Evolutionary conservation across 2,113 vertebrate genomes (phyloP).

Genomic region (Calidris pygmaea): DNA sequence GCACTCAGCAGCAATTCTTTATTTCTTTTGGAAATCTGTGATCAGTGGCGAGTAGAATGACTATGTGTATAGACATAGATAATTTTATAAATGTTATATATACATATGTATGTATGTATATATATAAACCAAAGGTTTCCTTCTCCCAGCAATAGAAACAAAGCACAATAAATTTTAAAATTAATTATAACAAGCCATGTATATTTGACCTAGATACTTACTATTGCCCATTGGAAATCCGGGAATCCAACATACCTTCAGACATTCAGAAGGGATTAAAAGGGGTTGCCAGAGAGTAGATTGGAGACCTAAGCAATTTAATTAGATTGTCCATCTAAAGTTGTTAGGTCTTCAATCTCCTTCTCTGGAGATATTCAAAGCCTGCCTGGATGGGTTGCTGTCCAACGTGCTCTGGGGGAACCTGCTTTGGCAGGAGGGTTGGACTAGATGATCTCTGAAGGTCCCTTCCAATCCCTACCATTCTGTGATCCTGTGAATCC

Average conservation of each 20-base stretch:
- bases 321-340: not conserved
- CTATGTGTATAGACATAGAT: not conserved
- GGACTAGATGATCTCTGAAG: not conserved
- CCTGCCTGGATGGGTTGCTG: not conserved
- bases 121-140: not conserved
- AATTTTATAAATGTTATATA: not conserved
- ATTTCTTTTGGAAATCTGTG: not conserved
- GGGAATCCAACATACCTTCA: not conserved
- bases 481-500: not conserved
- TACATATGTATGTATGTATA: not conserved
- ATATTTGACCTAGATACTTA: not conserved
- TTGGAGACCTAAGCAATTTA: not conserved
- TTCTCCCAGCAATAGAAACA: not conserved
- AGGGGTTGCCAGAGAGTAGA: not conserved
- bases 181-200: rapidly evolving
- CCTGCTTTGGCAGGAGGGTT: not conserved
- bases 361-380: not conserved
- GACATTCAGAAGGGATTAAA: not conserved
- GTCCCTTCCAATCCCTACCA: not conserved
- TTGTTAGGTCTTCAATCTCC: not conserved
- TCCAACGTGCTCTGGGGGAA: not conserved
- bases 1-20: not conserved
- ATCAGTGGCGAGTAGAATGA: not conserved
- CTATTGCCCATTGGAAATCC: not conserved
- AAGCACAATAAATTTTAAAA: not conserved